A percentile compares a stretch with the other conserved stretches of the same genome.
Conservation (phyloP, 1,140 invertebrate genomes). For the Nasonia vitripennis region DNA sequence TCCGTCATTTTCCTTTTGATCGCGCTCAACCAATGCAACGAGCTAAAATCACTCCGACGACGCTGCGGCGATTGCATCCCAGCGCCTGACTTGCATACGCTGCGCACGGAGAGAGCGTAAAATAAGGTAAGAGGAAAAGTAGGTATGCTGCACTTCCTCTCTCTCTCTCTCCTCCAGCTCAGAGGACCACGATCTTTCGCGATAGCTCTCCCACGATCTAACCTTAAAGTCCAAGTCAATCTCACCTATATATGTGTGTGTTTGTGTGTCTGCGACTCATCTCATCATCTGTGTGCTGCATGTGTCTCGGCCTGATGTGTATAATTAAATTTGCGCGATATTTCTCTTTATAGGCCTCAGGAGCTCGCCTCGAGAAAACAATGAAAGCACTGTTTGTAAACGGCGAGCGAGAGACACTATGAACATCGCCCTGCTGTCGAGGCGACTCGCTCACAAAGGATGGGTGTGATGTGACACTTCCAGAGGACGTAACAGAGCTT, state of each 20-base stretch:
- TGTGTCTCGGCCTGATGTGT: neutral
- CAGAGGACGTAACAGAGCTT: neutral
- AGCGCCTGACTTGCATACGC: neutral
- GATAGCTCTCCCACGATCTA: slow-evolving; percentile 7
- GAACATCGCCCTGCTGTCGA: slow-evolving; percentile 26
- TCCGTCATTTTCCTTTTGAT: slow-evolving; percentile 47
- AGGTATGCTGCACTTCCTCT: slow-evolving; percentile 10
- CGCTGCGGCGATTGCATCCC: slow-evolving; percentile 6
- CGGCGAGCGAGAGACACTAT: neutral
- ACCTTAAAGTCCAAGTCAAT: slow-evolving; percentile 15
- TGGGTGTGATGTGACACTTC: slow-evolving; percentile 30
- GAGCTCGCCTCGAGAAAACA: slow-evolving; percentile 28
- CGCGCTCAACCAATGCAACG: slow-evolving; percentile 22
- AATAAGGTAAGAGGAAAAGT: slow-evolving; percentile 29
- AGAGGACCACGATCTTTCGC: too few species aligned
- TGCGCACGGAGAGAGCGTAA: slow-evolving; percentile 17
- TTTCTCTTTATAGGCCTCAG: slow-evolving; percentile 17
- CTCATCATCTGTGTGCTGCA: neutral
- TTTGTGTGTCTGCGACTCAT: neutral
- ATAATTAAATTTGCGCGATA: slow-evolving; percentile 12
- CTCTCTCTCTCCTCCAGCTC: too few species aligned
- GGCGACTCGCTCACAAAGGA: slow-evolving; percentile 5
- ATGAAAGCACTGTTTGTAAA: slow-evolving; percentile 42
- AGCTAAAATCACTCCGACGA: slow-evolving; percentile 25
- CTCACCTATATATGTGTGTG: neutral